Evolutionary conservation across 2,888 invertebrate genomes (phyloP).

Genomic region (Amphiduros pacificus): DNA sequence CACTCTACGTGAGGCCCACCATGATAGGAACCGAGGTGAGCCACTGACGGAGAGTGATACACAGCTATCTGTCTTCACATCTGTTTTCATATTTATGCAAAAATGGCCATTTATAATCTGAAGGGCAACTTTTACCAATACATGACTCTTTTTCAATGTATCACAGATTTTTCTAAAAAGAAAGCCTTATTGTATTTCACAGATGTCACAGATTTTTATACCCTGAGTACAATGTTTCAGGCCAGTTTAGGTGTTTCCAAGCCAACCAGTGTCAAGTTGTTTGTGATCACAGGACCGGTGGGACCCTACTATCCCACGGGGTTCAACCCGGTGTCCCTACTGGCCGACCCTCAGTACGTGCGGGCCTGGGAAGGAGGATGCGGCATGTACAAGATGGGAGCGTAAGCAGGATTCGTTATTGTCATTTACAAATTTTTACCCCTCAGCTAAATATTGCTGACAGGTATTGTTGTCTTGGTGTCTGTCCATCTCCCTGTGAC

Average conservation of each 20-base stretch:
- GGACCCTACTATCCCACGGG: constrained; percentile 84
- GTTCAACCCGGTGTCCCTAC: constrained; percentile 76
- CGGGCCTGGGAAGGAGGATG: constrained; percentile 84
- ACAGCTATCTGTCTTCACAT: no score
- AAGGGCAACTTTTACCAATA: no score
- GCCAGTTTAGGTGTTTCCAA: constrained; percentile 88
- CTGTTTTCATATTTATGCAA: no score
- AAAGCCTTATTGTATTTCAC: no score
- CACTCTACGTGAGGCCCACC: constrained; percentile 94
- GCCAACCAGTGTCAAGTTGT: constrained; percentile 86
- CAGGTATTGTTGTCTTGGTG: no score
- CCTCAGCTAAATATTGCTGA: no score
- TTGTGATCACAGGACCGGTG: constrained; percentile 88
- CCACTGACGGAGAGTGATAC: no score
- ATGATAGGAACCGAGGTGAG: constrained; percentile 95
- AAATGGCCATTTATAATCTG: no score
- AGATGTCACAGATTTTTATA: not conserved
- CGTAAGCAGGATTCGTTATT: constrained; percentile 68
- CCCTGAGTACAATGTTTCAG: constrained; percentile 64
- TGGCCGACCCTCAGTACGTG: constrained; percentile 85
- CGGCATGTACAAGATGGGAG: constrained; percentile 93
- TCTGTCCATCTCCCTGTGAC: no score
- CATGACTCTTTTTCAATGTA: no score
- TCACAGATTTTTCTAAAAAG: no score
- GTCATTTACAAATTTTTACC: not conserved